Evolutionary conservation across 1,140 invertebrate genomes (phyloP).

Genomic region (Ceratitis capitata): DNA sequence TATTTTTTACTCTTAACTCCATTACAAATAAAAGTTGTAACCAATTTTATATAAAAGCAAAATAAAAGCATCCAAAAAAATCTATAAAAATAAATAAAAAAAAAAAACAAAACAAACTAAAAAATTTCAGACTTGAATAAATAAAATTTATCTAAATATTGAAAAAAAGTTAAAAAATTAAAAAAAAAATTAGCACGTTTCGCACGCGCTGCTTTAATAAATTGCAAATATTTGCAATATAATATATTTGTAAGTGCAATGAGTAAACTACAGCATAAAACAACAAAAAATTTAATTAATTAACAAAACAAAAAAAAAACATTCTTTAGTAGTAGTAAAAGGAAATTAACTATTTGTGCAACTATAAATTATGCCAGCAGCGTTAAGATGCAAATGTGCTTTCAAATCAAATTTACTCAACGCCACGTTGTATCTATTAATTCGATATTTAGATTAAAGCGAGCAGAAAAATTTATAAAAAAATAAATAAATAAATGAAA

Average conservation of each 20-base stretch:
- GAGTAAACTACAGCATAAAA: background rate
- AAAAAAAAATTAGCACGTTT: background rate
- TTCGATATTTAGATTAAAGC: background rate
- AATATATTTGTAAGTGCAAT: background rate
- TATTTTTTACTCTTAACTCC: too few species aligned
- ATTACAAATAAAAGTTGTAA: too few species aligned
- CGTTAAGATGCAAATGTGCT: conserved; percentile 26
- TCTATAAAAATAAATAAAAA: background rate
- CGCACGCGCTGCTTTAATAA: background rate
- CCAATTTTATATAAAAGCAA: too few species aligned
- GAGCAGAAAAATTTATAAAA: too few species aligned
- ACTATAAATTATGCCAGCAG: conserved; percentile 19
- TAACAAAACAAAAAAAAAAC: background rate
- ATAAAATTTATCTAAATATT: background rate
- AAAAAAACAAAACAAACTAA: background rate
- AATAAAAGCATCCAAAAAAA: background rate
- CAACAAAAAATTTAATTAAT: background rate
- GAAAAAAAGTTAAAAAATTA: background rate
- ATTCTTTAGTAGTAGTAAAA: background rate
- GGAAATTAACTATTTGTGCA: background rate
- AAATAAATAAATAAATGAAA: background rate
- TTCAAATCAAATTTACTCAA: conserved; percentile 24
- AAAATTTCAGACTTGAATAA: background rate
- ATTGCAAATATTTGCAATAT: background rate
- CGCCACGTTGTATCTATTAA: conserved; percentile 18